A percentile compares a stretch with the other conserved stretches of the same genome.
phyloP scores from a whole-genome alignment of 2,797 vertebrate species.

The Enteromius treurensis region DNA sequence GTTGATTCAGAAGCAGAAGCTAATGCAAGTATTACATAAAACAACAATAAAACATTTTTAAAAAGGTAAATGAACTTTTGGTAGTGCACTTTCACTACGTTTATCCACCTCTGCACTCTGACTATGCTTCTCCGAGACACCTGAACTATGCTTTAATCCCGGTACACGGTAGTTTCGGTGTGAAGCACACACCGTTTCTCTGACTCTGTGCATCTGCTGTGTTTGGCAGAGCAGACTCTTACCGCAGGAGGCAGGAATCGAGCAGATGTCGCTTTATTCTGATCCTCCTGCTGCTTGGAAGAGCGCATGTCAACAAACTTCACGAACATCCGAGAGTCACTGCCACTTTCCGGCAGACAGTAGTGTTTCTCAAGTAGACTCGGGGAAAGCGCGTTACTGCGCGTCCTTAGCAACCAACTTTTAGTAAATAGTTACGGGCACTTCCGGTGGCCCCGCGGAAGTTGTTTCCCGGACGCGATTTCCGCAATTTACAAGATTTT shows the following conservation, averaged over 20 bases:
- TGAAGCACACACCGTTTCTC: background rate
- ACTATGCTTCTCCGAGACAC: background rate
- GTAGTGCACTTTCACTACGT: too few relatives aligned
- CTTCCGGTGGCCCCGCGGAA: constrained; percentile 26
- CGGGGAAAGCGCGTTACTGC: constrained; percentile 30
- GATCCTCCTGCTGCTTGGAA: constrained; percentile 54
- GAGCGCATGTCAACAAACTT: constrained; percentile 47
- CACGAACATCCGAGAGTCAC: background rate
- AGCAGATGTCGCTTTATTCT: constrained; percentile 1
- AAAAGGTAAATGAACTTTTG: too few relatives aligned
- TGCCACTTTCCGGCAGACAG: background rate
- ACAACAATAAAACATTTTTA: too few relatives aligned
- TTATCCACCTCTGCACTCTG: background rate
- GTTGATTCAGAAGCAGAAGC: too few relatives aligned
- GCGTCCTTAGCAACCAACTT: constrained; percentile 54
- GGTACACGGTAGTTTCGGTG: background rate
- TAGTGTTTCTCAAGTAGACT: background rate
- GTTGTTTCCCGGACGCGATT: too few relatives aligned
- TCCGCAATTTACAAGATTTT: too few relatives aligned
- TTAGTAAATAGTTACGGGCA: constrained; percentile 45
- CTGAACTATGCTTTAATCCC: background rate
- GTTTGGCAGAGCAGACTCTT: constrained; percentile 44
- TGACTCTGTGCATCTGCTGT: background rate
- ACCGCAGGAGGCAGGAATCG: constrained; percentile 71
- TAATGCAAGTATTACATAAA: too few relatives aligned